A percentile compares a stretch with the other conserved stretches of the same genome.
Conservation (phyloP, 2,797 vertebrate species). For the Miichthys miiuy region DNA sequence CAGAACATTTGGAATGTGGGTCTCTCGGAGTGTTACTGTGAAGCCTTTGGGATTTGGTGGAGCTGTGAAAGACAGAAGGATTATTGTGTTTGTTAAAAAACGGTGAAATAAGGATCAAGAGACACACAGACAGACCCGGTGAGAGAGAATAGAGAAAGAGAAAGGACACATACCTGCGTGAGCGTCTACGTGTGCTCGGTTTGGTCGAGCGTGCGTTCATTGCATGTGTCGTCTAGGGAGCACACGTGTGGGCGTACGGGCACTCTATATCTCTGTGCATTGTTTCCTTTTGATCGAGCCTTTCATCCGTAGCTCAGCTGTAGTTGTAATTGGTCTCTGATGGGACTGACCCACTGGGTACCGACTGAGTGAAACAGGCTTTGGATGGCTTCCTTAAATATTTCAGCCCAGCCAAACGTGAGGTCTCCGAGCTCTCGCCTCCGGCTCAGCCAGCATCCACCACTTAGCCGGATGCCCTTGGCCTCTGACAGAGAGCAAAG, state of each 20-base stretch:
- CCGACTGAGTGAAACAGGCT: constrained; percentile 65
- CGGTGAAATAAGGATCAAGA: constrained; percentile 48
- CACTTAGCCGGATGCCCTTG: constrained; percentile 60
- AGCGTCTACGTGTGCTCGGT: background rate
- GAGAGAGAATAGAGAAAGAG: constrained; percentile 21
- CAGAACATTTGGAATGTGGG: constrained; percentile 61
- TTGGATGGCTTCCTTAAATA: constrained; percentile 75
- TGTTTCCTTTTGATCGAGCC: constrained; percentile 63
- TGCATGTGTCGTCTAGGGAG: constrained; percentile 1
- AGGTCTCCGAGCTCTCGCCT: constrained; percentile 66
- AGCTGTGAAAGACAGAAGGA: constrained; percentile 60
- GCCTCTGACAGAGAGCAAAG: constrained; percentile 40
- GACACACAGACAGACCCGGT: constrained; percentile 17
- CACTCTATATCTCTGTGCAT: constrained; percentile 29
- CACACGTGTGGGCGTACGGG: background rate
- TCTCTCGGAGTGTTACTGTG: constrained; percentile 52
- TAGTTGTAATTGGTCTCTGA: constrained; percentile 79
- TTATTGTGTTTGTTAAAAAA: constrained; percentile 67
- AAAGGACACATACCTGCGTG: background rate
- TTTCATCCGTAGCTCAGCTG: constrained; percentile 63
- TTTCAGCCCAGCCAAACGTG: constrained; percentile 69
- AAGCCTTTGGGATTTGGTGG: constrained; percentile 59
- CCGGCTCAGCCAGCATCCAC: constrained; percentile 56
- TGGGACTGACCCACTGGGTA: constrained; percentile 67
- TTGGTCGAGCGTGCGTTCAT: constrained; percentile 1